These are phyloP conservation scores for Centrocercus urophasianus DNA, from an alignment of 2,113 vertebrate genomes.

Conservation along the genomic window DNA sequence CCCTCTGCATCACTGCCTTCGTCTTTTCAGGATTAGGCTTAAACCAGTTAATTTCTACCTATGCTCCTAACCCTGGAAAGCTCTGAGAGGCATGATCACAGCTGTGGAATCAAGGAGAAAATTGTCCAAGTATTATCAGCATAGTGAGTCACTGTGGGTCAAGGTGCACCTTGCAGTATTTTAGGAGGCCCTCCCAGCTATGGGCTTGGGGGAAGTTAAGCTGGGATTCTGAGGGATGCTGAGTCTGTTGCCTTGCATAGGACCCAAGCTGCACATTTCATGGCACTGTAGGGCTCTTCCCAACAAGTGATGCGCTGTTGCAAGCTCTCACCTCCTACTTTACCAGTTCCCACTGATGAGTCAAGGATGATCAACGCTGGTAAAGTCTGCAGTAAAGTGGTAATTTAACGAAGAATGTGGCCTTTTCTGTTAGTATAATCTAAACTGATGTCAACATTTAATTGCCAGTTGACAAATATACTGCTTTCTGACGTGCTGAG, in stretches of 20 bases:
- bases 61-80: neutral
- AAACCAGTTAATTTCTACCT: conserved; percentile 16
- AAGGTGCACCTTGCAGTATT: neutral
- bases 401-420: neutral
- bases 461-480: neutral
- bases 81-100: accelerated
- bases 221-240: neutral
- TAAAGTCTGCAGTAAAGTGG: neutral
- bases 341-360: neutral
- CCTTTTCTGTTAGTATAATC: neutral
- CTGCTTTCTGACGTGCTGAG: neutral
- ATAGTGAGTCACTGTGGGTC: neutral
- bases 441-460: neutral
- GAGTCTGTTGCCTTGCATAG: neutral
- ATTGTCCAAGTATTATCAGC: neutral
- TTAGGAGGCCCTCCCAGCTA: neutral
- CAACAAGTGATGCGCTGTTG: accelerated
- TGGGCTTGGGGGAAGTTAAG: neutral
- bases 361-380: neutral
- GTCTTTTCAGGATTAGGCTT: conserved; percentile 42
- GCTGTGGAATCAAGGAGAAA: neutral
- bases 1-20: conserved; percentile 22
- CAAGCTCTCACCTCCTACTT: neutral
- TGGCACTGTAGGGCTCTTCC: neutral
- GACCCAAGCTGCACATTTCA: neutral